A percentile compares a stretch with the other conserved stretches of the same genome.
phyloP scores from a whole-genome alignment of 2,113 vertebrate species.

The Alexandromys fortis region DNA sequence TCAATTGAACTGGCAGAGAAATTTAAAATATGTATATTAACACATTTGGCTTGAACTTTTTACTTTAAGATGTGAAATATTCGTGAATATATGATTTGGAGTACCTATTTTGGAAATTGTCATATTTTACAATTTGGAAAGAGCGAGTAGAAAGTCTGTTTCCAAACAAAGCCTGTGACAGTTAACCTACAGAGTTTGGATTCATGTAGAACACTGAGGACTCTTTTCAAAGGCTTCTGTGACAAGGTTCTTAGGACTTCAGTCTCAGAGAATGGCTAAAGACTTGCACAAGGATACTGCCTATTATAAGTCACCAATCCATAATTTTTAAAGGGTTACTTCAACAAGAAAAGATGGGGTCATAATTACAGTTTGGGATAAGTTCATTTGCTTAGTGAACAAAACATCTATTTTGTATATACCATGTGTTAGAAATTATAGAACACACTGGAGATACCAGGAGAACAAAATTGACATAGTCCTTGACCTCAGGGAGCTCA shows the following conservation, averaged over 20 bases:
- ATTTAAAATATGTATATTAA: constrained; percentile 13
- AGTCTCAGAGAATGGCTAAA: not conserved
- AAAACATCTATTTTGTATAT: not conserved
- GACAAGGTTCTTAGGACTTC: not conserved
- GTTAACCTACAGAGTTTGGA: not conserved
- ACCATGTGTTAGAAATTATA: not conserved
- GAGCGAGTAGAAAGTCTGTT: not conserved
- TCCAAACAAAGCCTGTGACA: not conserved
- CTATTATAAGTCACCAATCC: not conserved
- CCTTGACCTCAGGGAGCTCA: not conserved
- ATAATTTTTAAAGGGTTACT: constrained; percentile 40
- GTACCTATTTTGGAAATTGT: not conserved
- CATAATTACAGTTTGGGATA: not conserved
- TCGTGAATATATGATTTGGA: not conserved
- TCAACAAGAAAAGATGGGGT: not conserved
- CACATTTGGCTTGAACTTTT: constrained; percentile 16
- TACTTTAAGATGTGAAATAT: constrained; percentile 1
- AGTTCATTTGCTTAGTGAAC: not conserved
- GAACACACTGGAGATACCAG: not conserved
- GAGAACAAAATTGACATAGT: not conserved
- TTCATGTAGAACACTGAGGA: not conserved
- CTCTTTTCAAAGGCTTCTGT: not conserved
- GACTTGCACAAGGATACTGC: not conserved
- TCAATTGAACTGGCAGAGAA: not conserved
- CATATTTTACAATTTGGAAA: not conserved